Evolutionary conservation across 2,113 vertebrate species (phyloP).

Genomic region (Nesogale talazaci): DNA sequence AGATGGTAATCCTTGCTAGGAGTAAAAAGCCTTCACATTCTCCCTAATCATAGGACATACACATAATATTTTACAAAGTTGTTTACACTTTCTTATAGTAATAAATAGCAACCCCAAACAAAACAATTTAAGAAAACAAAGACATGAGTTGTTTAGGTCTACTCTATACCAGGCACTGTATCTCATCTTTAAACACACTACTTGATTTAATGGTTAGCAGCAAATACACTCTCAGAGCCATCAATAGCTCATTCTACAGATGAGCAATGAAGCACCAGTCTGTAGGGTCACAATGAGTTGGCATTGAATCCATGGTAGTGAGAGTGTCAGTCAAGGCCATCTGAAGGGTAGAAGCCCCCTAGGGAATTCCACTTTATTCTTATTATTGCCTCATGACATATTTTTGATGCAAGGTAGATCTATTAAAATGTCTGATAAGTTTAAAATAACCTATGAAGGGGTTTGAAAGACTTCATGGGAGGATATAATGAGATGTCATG

Average conservation of each 20-base stretch:
- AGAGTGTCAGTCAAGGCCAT: background rate
- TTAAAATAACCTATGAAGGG: background rate
- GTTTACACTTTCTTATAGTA: background rate
- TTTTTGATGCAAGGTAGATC: background rate
- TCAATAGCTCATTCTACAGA: background rate
- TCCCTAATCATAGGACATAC: no score
- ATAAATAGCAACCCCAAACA: background rate
- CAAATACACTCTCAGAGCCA: background rate
- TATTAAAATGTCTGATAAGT: background rate
- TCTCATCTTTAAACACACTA: background rate
- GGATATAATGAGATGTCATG: no score
- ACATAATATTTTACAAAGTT: no score
- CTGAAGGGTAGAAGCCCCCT: background rate
- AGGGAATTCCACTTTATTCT: background rate
- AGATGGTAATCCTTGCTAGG: no score
- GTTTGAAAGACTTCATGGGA: no score
- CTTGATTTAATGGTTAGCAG: background rate
- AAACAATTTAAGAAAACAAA: no score
- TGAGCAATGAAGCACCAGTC: background rate
- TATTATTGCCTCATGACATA: background rate
- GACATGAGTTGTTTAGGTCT: background rate
- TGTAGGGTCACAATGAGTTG: background rate
- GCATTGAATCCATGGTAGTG: background rate
- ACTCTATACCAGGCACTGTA: background rate
- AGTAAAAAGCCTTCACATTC: no score